These are phyloP conservation scores for Leucophora obtusa DNA, from an alignment of 2,888 invertebrate genomes.

Conservation along the genomic window DNA sequence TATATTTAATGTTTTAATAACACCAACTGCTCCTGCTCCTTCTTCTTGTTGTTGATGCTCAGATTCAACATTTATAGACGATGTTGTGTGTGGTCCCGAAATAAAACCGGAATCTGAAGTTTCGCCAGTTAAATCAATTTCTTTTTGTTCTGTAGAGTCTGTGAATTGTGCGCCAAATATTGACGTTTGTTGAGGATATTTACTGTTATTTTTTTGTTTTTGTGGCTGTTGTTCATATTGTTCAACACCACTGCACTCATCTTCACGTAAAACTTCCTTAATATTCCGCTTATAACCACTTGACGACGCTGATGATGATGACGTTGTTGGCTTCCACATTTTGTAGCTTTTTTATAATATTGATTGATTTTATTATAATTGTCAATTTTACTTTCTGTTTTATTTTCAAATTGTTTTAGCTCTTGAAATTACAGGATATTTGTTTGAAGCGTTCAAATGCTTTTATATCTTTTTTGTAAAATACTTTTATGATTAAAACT, in stretches of 20 bases:
- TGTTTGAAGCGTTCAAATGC: conserved; percentile 8
- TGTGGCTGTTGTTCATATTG: conserved; percentile 64
- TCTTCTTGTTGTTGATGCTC: neutral
- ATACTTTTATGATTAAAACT: conserved; percentile 6
- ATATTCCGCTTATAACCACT: conserved; percentile 71
- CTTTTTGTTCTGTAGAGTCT: conserved; percentile 44
- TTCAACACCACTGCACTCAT: conserved; percentile 67
- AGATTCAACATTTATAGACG: conserved; percentile 32
- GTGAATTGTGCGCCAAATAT: conserved; percentile 38
- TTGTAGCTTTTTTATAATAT: too few relatives aligned
- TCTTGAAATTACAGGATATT: neutral
- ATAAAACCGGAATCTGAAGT: conserved; percentile 80
- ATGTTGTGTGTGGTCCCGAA: conserved; percentile 78
- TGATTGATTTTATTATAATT: too few relatives aligned
- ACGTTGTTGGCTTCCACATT: too few relatives aligned
- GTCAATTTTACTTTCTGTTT: too few relatives aligned
- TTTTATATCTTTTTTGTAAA: conserved; percentile 21
- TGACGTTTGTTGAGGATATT: conserved; percentile 54
- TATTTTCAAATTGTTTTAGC: conserved; percentile 19
- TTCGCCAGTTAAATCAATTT: too few relatives aligned
- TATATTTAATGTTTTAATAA: conserved; percentile 49
- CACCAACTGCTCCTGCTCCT: neutral
- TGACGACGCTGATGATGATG: conserved; percentile 69
- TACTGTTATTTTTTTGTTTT: conserved; percentile 67
- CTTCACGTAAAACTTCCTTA: conserved; percentile 69